Evolutionary conservation across 2,888 invertebrate genomes (phyloP), one percentile per base, ranked within the genome.

Genomic region (Drosophila buzzatii): DNA sequence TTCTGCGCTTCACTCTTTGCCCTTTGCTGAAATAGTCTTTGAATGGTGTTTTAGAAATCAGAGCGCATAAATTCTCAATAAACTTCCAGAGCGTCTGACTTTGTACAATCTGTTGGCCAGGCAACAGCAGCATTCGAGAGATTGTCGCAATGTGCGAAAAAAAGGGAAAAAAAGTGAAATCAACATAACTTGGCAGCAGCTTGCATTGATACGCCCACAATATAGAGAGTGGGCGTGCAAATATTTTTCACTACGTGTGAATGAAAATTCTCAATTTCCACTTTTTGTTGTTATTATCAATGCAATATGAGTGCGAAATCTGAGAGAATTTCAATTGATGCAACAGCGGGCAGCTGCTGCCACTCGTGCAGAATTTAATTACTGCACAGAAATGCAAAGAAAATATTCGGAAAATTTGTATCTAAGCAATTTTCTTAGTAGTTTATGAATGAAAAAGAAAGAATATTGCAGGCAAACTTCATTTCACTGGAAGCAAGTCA

Each of bases 91-190:
- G 51, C n/a, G 41, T 27, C 31, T 18, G 49, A 27, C 44, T 49
- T n/a, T 57, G 56, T 63, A 45, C 18, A 35, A 35, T 66, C 51
- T 57, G 57, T 70, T 53, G 49, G 33, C 49, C 33, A 18, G 49
- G 56, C 27, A 53, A 49, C 57, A 47, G 69, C 60, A 61, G 39
- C 69, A 44, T 31, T 62, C 51, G 39, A 61, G 39, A 61, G 67
- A 53, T 39, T 44, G 33, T 23, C 51, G 58, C 58, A 47, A 57
- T 55, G 12, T 23, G 27, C 6, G 9, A 47, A 9, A 70, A 75
- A 20, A 10, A 6, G 0, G 6, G 27, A 6, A 33, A 69, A 67
- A 76, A 78, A 67, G 71, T 81, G 45, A 73, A 73, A 87, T 82
- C 79, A 79, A 82, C 68, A 57, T 56, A 56, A 73, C 68, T 80